These are phyloP conservation scores for Leucozona laternaria DNA, from an alignment of 2,888 invertebrate genomes.

Conservation along the genomic window DNA sequence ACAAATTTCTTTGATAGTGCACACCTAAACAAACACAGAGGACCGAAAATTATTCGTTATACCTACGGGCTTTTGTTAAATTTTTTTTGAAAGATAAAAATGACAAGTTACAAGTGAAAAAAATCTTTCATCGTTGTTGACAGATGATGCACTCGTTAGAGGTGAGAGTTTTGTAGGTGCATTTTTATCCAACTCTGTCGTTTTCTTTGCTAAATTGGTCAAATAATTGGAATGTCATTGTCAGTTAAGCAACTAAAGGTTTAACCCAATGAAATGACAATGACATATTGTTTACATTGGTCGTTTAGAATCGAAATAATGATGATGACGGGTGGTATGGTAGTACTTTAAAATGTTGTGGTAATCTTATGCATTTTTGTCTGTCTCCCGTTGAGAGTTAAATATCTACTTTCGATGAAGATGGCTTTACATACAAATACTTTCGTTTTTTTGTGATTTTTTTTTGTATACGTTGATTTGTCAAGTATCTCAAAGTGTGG, in stretches of 20 bases:
- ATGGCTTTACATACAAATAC: neutral
- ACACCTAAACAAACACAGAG: neutral
- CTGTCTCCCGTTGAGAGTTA: constrained; percentile 32
- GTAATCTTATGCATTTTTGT: constrained; percentile 33
- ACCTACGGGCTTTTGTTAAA: constrained; percentile 35
- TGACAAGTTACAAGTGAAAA: constrained; percentile 47
- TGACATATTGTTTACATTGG: constrained; percentile 50
- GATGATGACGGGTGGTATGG: constrained; percentile 9
- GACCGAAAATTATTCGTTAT: constrained; percentile 32
- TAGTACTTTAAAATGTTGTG: constrained; percentile 10
- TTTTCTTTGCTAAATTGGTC: constrained; percentile 41
- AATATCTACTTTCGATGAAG: constrained; percentile 23
- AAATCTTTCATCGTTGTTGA: constrained; percentile 17
- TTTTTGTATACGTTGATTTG: constrained; percentile 3
- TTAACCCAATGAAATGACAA: constrained; percentile 20
- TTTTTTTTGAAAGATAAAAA: constrained; percentile 9
- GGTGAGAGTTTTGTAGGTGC: constrained; percentile 59
- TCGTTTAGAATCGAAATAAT: constrained; percentile 19
- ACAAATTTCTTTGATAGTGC: constrained; percentile 43
- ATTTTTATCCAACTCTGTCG: neutral
- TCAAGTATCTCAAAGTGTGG: neutral
- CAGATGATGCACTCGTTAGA: constrained; percentile 53
- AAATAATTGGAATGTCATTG: constrained; percentile 57
- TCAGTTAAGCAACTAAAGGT: constrained; percentile 6
- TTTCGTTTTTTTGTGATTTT: constrained; percentile 20